Evolutionary conservation across 2,113 vertebrate species (phyloP), one percentile per base, ranked within the genome.

Genomic region (Fulmarus glacialis): DNA sequence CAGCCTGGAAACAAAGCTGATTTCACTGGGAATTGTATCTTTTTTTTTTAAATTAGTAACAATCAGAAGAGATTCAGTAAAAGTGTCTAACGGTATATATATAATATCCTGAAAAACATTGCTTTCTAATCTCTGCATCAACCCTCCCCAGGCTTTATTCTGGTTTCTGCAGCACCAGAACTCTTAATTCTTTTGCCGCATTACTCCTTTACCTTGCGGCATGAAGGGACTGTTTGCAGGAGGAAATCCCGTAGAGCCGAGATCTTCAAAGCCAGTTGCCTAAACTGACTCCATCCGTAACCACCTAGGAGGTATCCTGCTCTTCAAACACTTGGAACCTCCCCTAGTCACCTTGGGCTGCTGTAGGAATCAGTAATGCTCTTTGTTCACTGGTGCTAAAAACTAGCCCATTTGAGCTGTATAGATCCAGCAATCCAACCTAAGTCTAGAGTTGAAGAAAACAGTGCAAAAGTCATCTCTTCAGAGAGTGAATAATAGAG

Each of bases 331-430:
- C 59, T 32, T 56, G 52, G 55, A 47, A 58, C 36, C 9, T 59
- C 32, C 15, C 27, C 7, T 13, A 21, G 63, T 56, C 59, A 40
- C 45, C 73, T 26, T 45, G 30, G 52, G 43, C 58, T 43, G 38
- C 45, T 60, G 43, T 42, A 34, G 60, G 32, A 59, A 52, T 74
- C 19, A 3, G 77, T 55, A 34, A 56, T 18, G 32, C n/a, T 82
- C 9, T 53, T 74, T 34, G 32, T 34, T 86, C 30, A n/a, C 26
- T 9, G 2, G 14, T 38, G 50, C 19, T 38, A 30, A 87, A 42
- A 82, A 7, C 14, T 3, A 15, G 29, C 24, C 40, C 3, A 0
- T 52, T 45, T 0, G 0, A 73, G 52, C 45, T 34, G 8, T 20
- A 1, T 9, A 34, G 56, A 62, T 42, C 38, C 45, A 48, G 34